Conservation (phyloP, 2,113 vertebrate genomes). For the Lontra canadensis region DNA sequence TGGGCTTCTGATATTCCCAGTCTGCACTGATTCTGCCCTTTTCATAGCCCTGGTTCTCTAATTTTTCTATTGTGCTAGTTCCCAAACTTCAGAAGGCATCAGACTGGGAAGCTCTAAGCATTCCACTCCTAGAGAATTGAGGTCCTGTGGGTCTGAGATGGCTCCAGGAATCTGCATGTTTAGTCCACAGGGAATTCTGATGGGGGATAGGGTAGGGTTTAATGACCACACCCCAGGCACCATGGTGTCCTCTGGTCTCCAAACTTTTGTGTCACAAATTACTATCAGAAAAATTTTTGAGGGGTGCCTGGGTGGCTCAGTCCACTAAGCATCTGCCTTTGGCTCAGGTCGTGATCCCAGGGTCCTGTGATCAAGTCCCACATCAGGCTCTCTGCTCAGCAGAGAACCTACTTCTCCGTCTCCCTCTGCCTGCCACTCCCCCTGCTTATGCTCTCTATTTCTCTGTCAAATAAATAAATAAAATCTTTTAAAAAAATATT, state of each 20-base stretch:
- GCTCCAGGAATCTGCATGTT: not conserved
- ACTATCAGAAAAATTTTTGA: slow-evolving; percentile 6
- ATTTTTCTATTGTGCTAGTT: not conserved
- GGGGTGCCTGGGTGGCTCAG: not conserved
- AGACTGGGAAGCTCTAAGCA: not conserved
- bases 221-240: not conserved
- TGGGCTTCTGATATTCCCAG: not conserved
- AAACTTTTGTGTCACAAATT: not conserved
- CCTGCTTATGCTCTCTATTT: too few relatives aligned
- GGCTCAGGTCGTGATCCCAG: not conserved
- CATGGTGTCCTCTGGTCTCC: not conserved
- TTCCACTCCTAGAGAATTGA: not conserved
- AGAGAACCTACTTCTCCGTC: too few relatives aligned
- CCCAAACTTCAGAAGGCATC: not conserved
- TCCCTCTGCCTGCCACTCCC: too few relatives aligned
- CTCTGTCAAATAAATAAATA: too few relatives aligned
- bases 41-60: not conserved
- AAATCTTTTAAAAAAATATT: not conserved
- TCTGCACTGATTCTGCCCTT: not conserved
- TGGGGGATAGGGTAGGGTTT: not conserved
- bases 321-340: not conserved
- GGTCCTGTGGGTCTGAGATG: not conserved
- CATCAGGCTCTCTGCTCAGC: too few relatives aligned
- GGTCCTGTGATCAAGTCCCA: too few relatives aligned
- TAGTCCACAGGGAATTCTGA: not conserved